phyloP scores from a whole-genome alignment of 2,888 invertebrate species.

The Drosophila flavopinicola region DNA sequence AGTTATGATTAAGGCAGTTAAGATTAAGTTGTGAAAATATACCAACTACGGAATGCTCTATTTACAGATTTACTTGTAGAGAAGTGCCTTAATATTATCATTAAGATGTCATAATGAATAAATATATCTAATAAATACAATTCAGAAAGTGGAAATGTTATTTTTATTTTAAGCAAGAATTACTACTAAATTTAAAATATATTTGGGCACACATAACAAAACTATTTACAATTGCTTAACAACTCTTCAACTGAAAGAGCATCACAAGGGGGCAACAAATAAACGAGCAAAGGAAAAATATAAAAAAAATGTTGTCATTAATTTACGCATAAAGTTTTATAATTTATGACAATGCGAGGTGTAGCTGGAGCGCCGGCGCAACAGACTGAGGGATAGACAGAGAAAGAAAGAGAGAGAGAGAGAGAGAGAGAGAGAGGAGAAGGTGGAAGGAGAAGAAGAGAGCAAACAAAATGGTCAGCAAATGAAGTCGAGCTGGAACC shows the following conservation, averaged over 20 bases:
- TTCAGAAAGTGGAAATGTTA: no score
- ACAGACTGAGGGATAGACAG: constrained; percentile 11
- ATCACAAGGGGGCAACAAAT: constrained; percentile 41
- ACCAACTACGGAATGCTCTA: constrained; percentile 39
- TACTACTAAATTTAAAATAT: no score
- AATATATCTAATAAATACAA: background rate
- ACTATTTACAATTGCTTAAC: background rate
- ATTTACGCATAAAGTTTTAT: constrained; percentile 83
- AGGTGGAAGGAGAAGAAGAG: no score
- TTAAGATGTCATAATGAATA: background rate
- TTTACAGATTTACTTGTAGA: fast-evolving
- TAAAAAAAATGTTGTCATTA: constrained; percentile 79
- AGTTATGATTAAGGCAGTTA: constrained; percentile 33
- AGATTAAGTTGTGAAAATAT: constrained; percentile 10
- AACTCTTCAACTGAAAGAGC: constrained; percentile 16
- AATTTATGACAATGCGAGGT: constrained; percentile 82
- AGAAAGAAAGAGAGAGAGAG: constrained; percentile 5
- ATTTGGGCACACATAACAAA: background rate
- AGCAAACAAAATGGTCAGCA: constrained; percentile 41
- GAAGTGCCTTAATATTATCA: no score
- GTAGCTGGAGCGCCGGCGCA: constrained; percentile 78
- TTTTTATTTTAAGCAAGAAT: no score
- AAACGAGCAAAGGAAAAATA: constrained; percentile 32
- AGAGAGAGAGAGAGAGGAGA: constrained; percentile 10
- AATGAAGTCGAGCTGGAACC: constrained; percentile 51